Percentiles rank a stretch among this genome's conserved stretches.
Conservation (phyloP, 2,113 vertebrate genomes). For the Calcarius ornatus region DNA sequence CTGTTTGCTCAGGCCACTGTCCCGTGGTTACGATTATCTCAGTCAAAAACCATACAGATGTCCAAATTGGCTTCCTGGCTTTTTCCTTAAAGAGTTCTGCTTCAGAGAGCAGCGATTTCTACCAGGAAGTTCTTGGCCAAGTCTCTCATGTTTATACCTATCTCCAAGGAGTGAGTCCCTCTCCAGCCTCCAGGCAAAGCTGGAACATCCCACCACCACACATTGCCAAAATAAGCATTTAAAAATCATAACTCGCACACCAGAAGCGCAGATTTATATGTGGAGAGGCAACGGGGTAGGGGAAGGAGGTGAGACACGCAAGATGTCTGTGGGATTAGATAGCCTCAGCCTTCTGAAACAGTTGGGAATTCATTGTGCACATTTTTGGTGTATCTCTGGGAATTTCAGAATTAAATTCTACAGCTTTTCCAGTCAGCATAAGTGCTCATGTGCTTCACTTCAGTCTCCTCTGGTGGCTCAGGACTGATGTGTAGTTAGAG, state of each 20-base stretch:
- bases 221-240: conserved; percentile 32
- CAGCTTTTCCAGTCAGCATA: neutral
- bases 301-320: neutral
- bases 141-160: neutral
- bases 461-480: neutral
- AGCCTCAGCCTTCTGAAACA: neutral
- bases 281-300: neutral
- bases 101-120: neutral
- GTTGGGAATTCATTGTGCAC: neutral
- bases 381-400: neutral
- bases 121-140: conserved; percentile 6
- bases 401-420: neutral
- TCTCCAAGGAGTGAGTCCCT: conserved; percentile 2
- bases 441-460: neutral
- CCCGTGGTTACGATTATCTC: conserved; percentile 35
- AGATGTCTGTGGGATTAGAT: neutral
- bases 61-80: conserved; percentile 41
- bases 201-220: neutral
- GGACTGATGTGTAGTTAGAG: neutral
- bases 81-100: conserved; percentile 3
- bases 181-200: neutral
- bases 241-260: neutral
- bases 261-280: neutral
- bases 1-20: conserved; percentile 51
- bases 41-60: conserved; percentile 40